phyloP scores from a whole-genome alignment of 2,888 invertebrate genomes.

The Hipparchia sbordonii region DNA sequence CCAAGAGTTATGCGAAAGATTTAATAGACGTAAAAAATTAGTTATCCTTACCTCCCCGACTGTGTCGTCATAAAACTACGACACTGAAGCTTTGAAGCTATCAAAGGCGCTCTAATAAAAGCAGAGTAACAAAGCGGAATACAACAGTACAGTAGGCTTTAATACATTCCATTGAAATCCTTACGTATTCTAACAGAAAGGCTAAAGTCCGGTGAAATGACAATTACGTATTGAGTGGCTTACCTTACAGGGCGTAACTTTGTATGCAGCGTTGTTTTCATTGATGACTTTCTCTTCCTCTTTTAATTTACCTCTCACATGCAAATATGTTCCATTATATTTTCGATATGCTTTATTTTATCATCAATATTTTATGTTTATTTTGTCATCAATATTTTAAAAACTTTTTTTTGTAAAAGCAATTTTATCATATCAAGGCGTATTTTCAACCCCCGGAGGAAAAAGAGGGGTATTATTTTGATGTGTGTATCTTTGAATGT shows the following conservation, averaged over 20 bases:
- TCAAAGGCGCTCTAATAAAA: conserved; percentile 71
- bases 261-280: conserved; percentile 44
- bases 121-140: conserved; percentile 61
- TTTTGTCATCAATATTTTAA: neutral
- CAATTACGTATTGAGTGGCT: conserved; percentile 26
- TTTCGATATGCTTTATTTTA: conserved; percentile 26
- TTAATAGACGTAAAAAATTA: conserved; percentile 55
- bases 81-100: conserved; percentile 63
- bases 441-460: neutral
- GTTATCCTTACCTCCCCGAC: conserved; percentile 52
- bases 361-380: conserved; percentile 8
- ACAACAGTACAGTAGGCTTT: conserved; percentile 48
- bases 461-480: too few relatives aligned
- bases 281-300: conserved; percentile 43
- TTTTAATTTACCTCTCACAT: conserved; percentile 42
- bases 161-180: conserved; percentile 32
- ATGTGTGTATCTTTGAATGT: too few relatives aligned
- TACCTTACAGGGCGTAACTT: conserved; percentile 37
- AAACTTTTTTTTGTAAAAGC: neutral
- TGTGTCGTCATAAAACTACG: conserved; percentile 61
- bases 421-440: neutral
- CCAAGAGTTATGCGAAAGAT: conserved; percentile 33
- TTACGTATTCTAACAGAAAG: conserved; percentile 22
- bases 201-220: conserved; percentile 25
- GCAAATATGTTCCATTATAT: conserved; percentile 38